Evolutionary conservation across 2,888 invertebrate genomes (phyloP), one percentile per base, ranked within the genome.

Genomic region (Marronus borbonicus): DNA sequence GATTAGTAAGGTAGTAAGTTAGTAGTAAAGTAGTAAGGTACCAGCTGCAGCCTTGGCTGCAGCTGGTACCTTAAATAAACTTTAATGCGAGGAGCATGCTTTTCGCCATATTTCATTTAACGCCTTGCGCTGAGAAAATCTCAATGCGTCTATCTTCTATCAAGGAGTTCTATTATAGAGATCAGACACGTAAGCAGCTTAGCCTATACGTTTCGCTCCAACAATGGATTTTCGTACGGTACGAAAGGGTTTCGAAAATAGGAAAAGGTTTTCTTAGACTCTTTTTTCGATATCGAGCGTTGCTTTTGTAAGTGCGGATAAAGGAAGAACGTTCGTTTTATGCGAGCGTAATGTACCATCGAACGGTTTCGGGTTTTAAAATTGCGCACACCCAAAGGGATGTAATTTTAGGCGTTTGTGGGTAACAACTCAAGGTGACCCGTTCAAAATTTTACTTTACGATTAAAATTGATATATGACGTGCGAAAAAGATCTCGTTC

Each of bases 111-210:
- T 31, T 69, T 69, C 36, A 55, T 69, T 69, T 69, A 69, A 69
- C 36, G 52, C 52, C 31, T 52, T 31, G 24, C 69, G 28, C 52
- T 31, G 3, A n/a, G 52, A 69, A 69, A 24, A 50, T 50, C 28
- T 69, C n/a, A 69, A 69, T 69, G 69, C 69, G 14, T 52, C 69
- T 52, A n/a, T 31, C 52, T 31, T 69, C 31, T 69, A 55, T 69
- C 52, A 52, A 69, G 31, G 69, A 66, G 8, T 66, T 66, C 65
- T 52, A 52, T 69, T 69, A 69, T 69, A 50, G 14, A 69, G 31
- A 52, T 69, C 69, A 69, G 69, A 31, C 55, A 24, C 52, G n/a
- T 69, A 69, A 69, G 69, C 55, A 31, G 69, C 69, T 69, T 69
- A 69, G 55, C 52, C 69, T 31, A 69, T 52, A 24, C 52, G 24